Percentiles rank a stretch among this genome's conserved stretches.
Conservation (phyloP, 35 echinoderm and acorn worm genomes). For the Diadema setosum region DNA sequence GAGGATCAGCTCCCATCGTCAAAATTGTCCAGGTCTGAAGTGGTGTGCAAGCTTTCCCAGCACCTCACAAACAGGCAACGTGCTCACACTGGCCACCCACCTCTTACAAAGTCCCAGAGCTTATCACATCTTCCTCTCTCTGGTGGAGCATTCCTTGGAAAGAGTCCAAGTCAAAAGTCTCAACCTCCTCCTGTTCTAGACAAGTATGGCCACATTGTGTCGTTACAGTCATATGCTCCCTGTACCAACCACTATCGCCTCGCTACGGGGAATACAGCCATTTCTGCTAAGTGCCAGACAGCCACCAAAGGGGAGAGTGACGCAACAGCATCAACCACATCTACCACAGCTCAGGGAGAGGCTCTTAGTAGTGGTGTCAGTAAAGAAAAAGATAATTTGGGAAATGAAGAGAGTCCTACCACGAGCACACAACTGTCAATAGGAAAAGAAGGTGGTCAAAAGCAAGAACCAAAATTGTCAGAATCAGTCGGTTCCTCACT, state of each 20-base stretch:
- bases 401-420: no score
- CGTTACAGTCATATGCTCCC: background rate
- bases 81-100: background rate
- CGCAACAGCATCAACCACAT: no score
- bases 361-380: no score
- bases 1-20: conserved; percentile 8
- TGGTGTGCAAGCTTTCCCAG: conserved; percentile 90
- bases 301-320: no score
- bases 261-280: conserved; percentile 11
- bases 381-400: no score
- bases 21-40: conserved; percentile 90
- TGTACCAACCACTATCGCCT: conserved; percentile 51
- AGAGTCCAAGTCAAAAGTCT: background rate
- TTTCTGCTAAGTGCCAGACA: no score
- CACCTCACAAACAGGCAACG: conserved; percentile 90
- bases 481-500: no score
- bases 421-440: no score
- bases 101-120: background rate
- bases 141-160: background rate
- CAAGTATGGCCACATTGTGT: conserved; percentile 64
- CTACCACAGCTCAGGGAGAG: no score
- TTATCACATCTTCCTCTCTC: background rate
- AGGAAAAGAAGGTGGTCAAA: no score
- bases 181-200: conserved; percentile 55
- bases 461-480: no score